Evolutionary conservation across 2,888 invertebrate species (phyloP).

Genomic region (Daptonema setosum): DNA sequence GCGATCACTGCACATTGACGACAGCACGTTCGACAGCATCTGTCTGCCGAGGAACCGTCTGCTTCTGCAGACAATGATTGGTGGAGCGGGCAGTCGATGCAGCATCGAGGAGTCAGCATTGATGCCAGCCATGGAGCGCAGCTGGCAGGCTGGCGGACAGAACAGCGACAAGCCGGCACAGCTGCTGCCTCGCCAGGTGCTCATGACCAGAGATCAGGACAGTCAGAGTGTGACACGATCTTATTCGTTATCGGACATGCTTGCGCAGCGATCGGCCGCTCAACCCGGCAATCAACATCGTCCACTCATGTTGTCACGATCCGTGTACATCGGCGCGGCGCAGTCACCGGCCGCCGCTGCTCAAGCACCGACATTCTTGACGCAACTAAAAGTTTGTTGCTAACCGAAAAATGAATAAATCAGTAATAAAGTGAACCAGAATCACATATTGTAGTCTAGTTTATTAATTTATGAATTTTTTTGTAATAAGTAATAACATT

Average conservation of each 20-base stretch:
- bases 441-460: no score
- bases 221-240: conserved; percentile 6
- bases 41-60: no score
- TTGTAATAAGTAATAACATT: no score
- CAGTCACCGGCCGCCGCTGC: no score
- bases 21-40: no score
- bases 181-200: background rate
- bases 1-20: background rate
- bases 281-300: background rate
- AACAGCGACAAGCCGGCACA: background rate
- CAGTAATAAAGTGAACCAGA: background rate
- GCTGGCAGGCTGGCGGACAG: no score
- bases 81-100: no score
- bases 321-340: background rate
- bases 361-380: background rate
- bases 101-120: no score
- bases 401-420: background rate
- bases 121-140: no score
- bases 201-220: background rate
- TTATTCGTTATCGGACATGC: conserved; percentile 9
- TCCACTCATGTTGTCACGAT: background rate
- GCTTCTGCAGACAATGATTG: no score
- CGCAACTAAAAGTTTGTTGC: background rate
- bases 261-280: background rate
- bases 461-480: no score